Base-by-base conservation (phyloP, 2,797 vertebrate species). In the Enteromius treurensis region DNA sequence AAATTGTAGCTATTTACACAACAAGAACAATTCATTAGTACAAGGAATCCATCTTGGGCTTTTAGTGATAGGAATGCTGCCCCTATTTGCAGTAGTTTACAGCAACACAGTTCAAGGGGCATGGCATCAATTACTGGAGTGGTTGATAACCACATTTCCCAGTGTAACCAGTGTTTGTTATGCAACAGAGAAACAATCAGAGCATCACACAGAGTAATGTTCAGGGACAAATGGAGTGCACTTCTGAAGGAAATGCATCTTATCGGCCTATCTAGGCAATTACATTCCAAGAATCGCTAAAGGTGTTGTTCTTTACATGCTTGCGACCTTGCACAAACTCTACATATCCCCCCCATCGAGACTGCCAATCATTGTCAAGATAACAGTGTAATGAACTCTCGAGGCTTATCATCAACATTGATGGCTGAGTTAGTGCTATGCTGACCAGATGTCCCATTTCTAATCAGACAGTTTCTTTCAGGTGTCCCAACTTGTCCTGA, bases 141-240 rank as follows among this genome's bases (percentile, higher is more conserved):
- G 68, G 53, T 32, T 10, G 26, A 62, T 49, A 10, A 49, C 55
- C 58, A 74, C 29, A 51, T 49, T 49, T 65, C 15, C 58, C 58
- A 77, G 55, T 47, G 75, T 64, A 64, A 74, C 21, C 55, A 74
- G 42, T 64, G n/a, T 80, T 73, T 83, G 40, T 62, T 81, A 64
- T 45, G 53, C 58, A 47, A 80, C 64, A 64, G 9, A 55, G 21
- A 15, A 67, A 58, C 21, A 58, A 53, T 70, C 23, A 79, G 47
- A 75, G 40, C 13, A 58, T 49, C 23, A 21, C 82, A 47, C 82
- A 88, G 70, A 77, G 82, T 88, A 87, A 87, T 82, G 34, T 64
- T 40, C 4, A 60, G 49, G 49, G 70, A 68, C 17, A 69, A 62
- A 73, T 45, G 75, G 55, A 81, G 55, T 49, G 40, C 58, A 17